A percentile compares a stretch with the other conserved stretches of the same genome.
These are phyloP conservation scores for Neodon shergylaensis DNA, from an alignment of 2,113 vertebrate species.

Conservation along the genomic window DNA sequence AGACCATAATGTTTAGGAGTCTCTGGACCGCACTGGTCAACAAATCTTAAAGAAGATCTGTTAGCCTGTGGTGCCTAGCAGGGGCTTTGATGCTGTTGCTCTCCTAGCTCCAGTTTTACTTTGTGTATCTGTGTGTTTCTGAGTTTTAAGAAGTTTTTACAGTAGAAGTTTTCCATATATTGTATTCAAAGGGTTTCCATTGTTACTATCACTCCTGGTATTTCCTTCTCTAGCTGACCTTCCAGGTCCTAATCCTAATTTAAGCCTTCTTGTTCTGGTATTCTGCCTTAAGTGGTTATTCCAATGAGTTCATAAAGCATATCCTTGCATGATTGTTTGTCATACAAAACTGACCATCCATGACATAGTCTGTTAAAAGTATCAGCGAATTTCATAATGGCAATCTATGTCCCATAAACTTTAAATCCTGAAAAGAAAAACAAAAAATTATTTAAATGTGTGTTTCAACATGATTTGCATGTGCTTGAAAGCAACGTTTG, in stretches of 20 bases:
- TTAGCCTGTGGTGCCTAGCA: background rate
- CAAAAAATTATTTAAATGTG: no score
- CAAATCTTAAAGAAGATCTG: no score
- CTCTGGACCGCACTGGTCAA: no score
- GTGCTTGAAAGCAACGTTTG: background rate
- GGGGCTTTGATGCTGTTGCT: background rate
- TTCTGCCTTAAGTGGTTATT: background rate
- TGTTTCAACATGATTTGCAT: background rate
- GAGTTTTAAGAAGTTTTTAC: background rate
- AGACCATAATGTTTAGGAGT: background rate
- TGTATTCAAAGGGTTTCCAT: background rate
- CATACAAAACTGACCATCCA: background rate
- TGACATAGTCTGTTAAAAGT: background rate
- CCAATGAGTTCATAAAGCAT: background rate
- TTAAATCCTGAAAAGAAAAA: background rate
- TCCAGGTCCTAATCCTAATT: background rate
- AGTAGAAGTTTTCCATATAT: background rate
- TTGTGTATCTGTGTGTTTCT: background rate
- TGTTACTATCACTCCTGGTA: no score
- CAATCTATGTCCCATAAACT: rapidly evolving
- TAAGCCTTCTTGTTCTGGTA: background rate
- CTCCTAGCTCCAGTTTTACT: background rate
- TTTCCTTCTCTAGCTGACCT: background rate
- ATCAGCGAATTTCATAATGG: background rate
- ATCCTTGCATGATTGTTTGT: no score